Evolutionary conservation across 2,888 invertebrate genomes (phyloP).

Genomic region (Congeria kusceri): DNA sequence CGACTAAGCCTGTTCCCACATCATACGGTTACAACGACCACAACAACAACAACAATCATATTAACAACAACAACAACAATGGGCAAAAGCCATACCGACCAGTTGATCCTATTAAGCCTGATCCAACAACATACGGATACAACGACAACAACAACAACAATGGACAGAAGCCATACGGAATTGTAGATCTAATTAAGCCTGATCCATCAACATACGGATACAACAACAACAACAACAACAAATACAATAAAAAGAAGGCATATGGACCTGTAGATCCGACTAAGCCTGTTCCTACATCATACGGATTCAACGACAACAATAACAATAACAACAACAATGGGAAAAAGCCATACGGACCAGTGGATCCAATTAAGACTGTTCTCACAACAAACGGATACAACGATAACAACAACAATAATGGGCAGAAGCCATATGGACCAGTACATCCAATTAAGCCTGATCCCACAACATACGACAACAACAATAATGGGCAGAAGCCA

Average conservation of each 20-base stretch:
- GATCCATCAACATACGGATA: not conserved
- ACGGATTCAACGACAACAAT: not conserved
- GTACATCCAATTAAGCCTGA: not conserved
- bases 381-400: not conserved
- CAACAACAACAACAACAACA: not conserved
- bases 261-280: not conserved
- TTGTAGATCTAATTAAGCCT: not conserved
- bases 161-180: not conserved
- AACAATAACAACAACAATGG: constrained; percentile 4
- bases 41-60: not conserved
- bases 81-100: not conserved
- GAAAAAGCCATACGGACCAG: not conserved
- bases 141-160: not conserved
- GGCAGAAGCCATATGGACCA: not conserved
- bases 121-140: not conserved
- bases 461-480: not conserved
- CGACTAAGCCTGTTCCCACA: not conserved
- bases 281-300: not conserved
- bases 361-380: not conserved
- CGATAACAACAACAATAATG: not conserved
- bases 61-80: not conserved
- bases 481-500: too few relatives aligned
- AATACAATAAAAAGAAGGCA: not conserved
- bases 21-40: not conserved
- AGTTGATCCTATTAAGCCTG: not conserved